These are phyloP conservation scores for Pachyuromys duprasi DNA, from an alignment of 2,797 vertebrate species.

Conservation along the genomic window DNA sequence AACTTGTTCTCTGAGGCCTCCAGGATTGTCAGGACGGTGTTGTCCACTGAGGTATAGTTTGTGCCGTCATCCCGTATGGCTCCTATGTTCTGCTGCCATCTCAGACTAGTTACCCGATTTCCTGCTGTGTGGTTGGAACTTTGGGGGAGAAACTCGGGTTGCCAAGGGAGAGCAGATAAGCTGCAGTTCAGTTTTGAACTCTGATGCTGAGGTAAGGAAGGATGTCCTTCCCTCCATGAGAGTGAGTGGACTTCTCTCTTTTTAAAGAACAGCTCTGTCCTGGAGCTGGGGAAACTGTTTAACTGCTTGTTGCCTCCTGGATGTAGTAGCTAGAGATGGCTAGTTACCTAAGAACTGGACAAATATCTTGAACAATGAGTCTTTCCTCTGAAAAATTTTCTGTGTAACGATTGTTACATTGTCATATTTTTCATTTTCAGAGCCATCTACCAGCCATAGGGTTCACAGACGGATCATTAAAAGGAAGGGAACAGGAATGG, in stretches of 20 bases:
- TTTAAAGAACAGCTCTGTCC: background rate
- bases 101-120: background rate
- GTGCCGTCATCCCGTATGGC: background rate
- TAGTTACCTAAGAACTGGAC: background rate
- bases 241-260: background rate
- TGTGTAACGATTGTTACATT: background rate
- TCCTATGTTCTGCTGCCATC: background rate
- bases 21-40: too few species aligned
- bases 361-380: conserved; percentile 1
- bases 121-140: conserved; percentile 9
- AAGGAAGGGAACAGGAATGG: background rate
- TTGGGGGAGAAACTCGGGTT: conserved; percentile 15
- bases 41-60: background rate
- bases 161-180: conserved; percentile 41
- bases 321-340: conserved; percentile 20
- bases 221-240: too few species aligned
- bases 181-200: background rate
- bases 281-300: conserved; percentile 23
- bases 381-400: conserved; percentile 34
- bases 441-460: background rate
- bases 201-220: background rate
- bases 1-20: background rate
- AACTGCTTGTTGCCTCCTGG: background rate
- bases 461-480: background rate
- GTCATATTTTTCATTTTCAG: background rate